Evolutionary conservation across 2,797 vertebrate species (phyloP).

Genomic region (Karalla daura): DNA sequence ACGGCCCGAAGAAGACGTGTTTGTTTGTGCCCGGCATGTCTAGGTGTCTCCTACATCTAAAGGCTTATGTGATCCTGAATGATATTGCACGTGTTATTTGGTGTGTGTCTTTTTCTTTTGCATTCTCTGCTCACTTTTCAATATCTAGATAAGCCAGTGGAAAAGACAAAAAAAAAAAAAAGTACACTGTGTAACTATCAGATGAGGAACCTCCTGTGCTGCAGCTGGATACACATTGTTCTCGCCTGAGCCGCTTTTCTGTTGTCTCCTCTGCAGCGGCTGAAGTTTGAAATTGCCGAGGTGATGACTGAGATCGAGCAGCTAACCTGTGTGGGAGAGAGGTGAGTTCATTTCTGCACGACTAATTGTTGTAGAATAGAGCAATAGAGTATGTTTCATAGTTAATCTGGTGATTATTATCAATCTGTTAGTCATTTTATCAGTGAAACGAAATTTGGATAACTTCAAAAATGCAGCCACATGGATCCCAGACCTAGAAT

Average conservation of each 20-base stretch:
- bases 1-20: neutral
- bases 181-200: neutral
- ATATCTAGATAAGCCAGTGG: neutral
- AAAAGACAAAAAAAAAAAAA: no score
- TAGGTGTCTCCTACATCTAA: neutral
- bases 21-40: neutral
- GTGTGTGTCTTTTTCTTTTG: neutral
- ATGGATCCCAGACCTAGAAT: no score
- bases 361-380: neutral
- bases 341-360: slow-evolving; percentile 77
- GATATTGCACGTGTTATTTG: neutral
- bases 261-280: slow-evolving; percentile 83
- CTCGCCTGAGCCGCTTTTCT: neutral
- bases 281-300: slow-evolving; percentile 98
- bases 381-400: neutral
- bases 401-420: neutral
- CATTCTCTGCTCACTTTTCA: neutral
- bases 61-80: neutral
- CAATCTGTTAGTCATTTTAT: neutral
- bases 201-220: neutral
- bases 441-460: no score
- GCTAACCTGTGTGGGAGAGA: slow-evolving; percentile 94
- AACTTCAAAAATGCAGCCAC: neutral
- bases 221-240: neutral
- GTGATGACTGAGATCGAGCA: slow-evolving; percentile 99